Conservation (phyloP, 2,888 invertebrate genomes). For the Mechanitis mazaeus region DNA sequence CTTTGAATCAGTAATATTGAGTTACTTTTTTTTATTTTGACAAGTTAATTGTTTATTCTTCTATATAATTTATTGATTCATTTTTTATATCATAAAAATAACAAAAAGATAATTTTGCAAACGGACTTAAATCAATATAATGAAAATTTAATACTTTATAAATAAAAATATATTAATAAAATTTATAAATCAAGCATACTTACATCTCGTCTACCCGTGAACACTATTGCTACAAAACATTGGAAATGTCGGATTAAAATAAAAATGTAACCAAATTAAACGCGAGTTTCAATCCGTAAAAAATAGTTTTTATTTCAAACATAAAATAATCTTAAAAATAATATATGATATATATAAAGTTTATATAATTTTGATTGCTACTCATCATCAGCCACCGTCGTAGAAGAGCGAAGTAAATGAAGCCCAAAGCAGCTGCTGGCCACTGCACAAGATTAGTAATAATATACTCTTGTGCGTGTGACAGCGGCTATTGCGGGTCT, state of each 20-base stretch:
- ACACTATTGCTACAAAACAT: no score
- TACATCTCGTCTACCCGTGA: no score
- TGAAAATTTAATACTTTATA: no score
- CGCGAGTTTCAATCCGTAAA: no score
- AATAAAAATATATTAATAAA: no score
- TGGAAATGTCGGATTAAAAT: no score
- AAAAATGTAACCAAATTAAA: no score
- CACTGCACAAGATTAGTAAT: slow-evolving; percentile 96
- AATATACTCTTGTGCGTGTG: slow-evolving; percentile 98
- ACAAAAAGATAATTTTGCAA: neutral
- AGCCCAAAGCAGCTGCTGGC: slow-evolving; percentile 97
- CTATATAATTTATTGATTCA: neutral
- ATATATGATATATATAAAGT: no score
- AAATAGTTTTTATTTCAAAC: no score
- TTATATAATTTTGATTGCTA: no score
- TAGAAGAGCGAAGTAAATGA: slow-evolving; percentile 55
- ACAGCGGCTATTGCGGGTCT: slow-evolving; percentile 97
- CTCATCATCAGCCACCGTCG: slow-evolving; percentile 3
- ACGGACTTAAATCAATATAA: neutral
- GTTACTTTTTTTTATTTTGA: slow-evolving; percentile 1
- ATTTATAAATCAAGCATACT: no score
- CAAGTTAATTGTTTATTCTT: neutral
- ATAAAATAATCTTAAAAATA: no score
- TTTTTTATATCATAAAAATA: neutral
- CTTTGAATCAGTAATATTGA: slow-evolving; percentile 21